Evolutionary conservation across 2,113 vertebrate genomes (phyloP).

Genomic region (Meles meles): DNA sequence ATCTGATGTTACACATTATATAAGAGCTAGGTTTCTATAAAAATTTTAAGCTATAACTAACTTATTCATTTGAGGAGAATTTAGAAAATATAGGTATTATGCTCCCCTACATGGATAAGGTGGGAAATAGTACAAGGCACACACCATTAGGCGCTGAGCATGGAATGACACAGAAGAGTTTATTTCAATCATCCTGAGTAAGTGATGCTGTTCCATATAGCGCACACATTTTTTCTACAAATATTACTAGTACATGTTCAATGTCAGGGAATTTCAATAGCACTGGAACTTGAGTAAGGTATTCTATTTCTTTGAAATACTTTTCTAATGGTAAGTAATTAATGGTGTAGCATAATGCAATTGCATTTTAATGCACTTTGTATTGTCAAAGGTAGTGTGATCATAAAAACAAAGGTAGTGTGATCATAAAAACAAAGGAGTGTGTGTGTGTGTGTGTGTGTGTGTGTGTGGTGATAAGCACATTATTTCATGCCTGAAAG

Average conservation of each 20-base stretch:
- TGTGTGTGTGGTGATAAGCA: neutral
- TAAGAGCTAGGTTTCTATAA: neutral
- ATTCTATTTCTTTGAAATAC: neutral
- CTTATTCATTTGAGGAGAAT: neutral
- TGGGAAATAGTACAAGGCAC: neutral
- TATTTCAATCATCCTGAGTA: neutral
- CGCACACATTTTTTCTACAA: neutral
- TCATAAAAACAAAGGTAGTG: neutral
- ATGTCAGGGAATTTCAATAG: neutral
- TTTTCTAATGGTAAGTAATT: conserved; percentile 1
- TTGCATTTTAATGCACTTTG: neutral
- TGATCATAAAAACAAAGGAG: neutral
- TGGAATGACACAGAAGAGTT: neutral
- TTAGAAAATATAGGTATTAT: neutral
- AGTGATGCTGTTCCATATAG: neutral
- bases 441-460: neutral
- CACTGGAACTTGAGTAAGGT: neutral
- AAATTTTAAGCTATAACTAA: neutral
- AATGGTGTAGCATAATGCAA: neutral
- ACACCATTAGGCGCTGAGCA: neutral
- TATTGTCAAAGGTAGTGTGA: neutral
- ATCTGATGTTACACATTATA: neutral
- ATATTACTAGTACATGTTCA: neutral
- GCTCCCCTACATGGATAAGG: neutral
- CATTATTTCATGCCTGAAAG: neutral